Base-by-base conservation (phyloP, 2,888 invertebrate genomes). In the Stenotaenia linearis region DNA sequence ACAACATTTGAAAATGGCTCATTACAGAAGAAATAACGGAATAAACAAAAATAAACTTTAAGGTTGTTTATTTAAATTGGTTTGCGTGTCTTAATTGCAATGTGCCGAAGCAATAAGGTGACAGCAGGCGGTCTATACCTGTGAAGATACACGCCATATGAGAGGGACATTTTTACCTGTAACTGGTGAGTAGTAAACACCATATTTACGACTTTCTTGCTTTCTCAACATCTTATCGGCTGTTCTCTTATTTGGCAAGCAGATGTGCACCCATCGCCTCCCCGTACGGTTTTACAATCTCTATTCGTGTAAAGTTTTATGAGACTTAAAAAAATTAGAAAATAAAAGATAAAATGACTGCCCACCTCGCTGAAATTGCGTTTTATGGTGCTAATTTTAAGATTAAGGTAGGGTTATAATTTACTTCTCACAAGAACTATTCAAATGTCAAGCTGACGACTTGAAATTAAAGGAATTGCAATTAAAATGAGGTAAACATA, bases 21-120 rank as follows among this genome's bases (percentile, higher is more conserved):
- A 69, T 69, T 25, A 69, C 23, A 28, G 69, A 69, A 69, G 69
- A 69, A 69, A 69, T 69, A 69, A 69, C 69, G 23, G 15, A 28
- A 69, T 28, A 69, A 69, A 69, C 69, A 69, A 69, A 45, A 69
- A 69, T 69, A 69, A 69, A 69, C 69, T 69, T 69, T 69, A 69
- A 69, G 69, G 69, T 69, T 69, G 69, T 69, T 69, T 69, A 25
- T 69, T 69, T 69, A 69, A 69, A 28, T 69, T 69, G 69, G 69
- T 69, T 69, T 69, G 69, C 69, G 69, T 69, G 69, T 69, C 69
- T 69, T 69, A 69, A 69, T 69, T 69, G 69, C 69, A 28, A 69
- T 69, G 23, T 23, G 69, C 69, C 69, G 28, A 69, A 69, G 69
- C 69, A 69, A 69, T 69, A 69, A 69, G 69, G 69, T 28, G 69